Base-by-base conservation (phyloP, 2,797 vertebrate species). In the Mormyrus proboscirostris region DNA sequence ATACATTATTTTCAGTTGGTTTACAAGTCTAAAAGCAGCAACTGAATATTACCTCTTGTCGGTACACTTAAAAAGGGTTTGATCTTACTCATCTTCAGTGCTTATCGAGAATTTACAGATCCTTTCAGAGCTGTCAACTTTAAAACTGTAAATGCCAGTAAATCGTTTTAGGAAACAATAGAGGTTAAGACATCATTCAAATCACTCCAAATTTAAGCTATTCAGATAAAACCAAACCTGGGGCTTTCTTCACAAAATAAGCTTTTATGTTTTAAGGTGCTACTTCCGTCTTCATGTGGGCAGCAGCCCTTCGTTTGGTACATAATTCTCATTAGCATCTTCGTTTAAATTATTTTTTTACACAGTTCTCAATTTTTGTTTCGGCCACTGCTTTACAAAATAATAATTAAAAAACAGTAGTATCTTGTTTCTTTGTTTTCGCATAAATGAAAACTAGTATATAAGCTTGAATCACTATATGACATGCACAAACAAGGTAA, bases 381-480 rank as follows among this genome's bases (percentile, higher is more conserved):
- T 57, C 86, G 53, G 86, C 59, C 38, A 47, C 85, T 51, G 38
- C 87, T 69, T 25, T 65, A 96, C 93, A 93, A 95, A 76, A 94
- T 93, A 95, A 96, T 95, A 95, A 96, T 95, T 94, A 88, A 93
- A 90, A 88, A 88, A 88, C 87, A 88, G 87, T 69, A 89, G 90
- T 87, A 59, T 89, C 19, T 44, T n/a, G 16, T 86, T 55, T 47
- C 84, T 53, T 53, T 87, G 87, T 59, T 55, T 87, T 87, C 55
- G 97, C 96, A 97, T 97, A 96, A 97, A 95, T 73, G 98, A 98
- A 97, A 97, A 95, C 85, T 96, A 96, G 96, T 96, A 96, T 98
- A 97, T 97, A 97, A 97, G 97, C 97, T 97, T 96, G 97, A 97
- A 96, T 98, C 97, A 98, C 97, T 57, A 97, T 94, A 94, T 96